These are phyloP conservation scores for Melanotaenia maccullochi DNA, from an alignment of 2,797 vertebrate species.

Conservation along the genomic window DNA sequence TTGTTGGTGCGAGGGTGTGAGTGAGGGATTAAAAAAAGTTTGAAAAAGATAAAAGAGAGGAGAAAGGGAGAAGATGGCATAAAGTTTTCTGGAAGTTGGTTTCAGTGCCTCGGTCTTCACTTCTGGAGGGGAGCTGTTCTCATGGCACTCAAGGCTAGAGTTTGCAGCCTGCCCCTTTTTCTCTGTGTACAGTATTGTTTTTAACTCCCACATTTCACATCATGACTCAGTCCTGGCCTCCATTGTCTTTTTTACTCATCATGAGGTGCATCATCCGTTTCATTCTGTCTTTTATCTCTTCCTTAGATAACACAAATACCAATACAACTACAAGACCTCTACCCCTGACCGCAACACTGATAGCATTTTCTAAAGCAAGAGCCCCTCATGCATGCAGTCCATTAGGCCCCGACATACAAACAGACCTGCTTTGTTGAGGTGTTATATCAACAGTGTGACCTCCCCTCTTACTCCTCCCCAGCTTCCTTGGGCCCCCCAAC, in stretches of 20 bases:
- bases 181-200: constrained; percentile 20
- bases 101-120: constrained; percentile 53
- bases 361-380: constrained; percentile 75
- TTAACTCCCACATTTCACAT: constrained; percentile 21
- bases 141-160: constrained; percentile 51
- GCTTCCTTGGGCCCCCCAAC: constrained; percentile 84
- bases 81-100: constrained; percentile 38
- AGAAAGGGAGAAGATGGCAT: constrained; percentile 6
- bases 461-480: constrained; percentile 74
- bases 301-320: constrained; percentile 41
- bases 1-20: constrained; percentile 23
- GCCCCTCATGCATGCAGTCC: constrained; percentile 73
- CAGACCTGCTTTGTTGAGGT: constrained; percentile 86
- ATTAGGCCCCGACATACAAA: constrained; percentile 81
- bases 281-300: constrained; percentile 35
- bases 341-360: constrained; percentile 40
- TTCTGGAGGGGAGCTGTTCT: constrained; percentile 26
- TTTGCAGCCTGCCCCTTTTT: constrained; percentile 21
- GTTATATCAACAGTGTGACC: constrained; percentile 85
- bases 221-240: constrained; percentile 20
- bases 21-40: constrained; percentile 22
- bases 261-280: constrained; percentile 34
- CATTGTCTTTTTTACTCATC: constrained; percentile 34
- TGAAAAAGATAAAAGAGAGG: constrained; percentile 16
- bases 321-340: constrained; percentile 37